phyloP scores from a whole-genome alignment of 1,140 invertebrate species.

The Cydia amplana region DNA sequence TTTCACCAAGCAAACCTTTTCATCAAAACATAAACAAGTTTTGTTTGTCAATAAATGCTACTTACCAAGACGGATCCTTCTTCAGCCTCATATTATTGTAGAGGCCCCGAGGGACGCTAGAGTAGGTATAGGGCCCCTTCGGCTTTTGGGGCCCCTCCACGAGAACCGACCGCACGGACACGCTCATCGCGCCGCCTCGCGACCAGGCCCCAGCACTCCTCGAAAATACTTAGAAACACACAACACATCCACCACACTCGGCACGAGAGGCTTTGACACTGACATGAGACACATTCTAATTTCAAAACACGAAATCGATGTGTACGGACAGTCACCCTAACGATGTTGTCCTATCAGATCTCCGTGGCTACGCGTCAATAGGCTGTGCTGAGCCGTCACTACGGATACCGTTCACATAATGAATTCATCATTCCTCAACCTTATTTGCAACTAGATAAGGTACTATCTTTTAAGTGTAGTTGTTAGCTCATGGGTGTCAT shows the following conservation, averaged over 20 bases:
- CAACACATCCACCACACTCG: constrained; percentile 51
- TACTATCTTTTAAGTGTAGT: not conserved
- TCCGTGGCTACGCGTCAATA: constrained; percentile 51
- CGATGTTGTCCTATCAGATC: constrained; percentile 39
- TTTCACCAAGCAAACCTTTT: not conserved
- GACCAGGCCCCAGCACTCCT: constrained; percentile 48
- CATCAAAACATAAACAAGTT: not conserved
- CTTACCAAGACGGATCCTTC: constrained; percentile 71
- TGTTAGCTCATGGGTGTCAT: not conserved
- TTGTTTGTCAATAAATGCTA: constrained; percentile 18
- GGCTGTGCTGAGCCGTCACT: not conserved
- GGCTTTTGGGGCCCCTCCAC: constrained; percentile 61
- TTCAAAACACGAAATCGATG: constrained; percentile 39
- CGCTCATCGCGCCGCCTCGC: constrained; percentile 53
- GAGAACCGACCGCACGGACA: constrained; percentile 63
- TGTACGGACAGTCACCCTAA: constrained; percentile 34
- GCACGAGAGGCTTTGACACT: constrained; percentile 2
- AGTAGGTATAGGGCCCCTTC: constrained; percentile 73
- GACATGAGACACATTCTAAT: constrained; percentile 40
- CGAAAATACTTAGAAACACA: constrained; percentile 48
- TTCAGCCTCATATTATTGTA: constrained; percentile 76
- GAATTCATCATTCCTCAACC: not conserved
- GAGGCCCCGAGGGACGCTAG: constrained; percentile 71
- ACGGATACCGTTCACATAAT: not conserved
- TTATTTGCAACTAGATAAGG: not conserved